Evolutionary conservation across 2,797 vertebrate genomes (phyloP), one percentile per base, ranked within the genome.

Genomic region (Betta splendens): DNA sequence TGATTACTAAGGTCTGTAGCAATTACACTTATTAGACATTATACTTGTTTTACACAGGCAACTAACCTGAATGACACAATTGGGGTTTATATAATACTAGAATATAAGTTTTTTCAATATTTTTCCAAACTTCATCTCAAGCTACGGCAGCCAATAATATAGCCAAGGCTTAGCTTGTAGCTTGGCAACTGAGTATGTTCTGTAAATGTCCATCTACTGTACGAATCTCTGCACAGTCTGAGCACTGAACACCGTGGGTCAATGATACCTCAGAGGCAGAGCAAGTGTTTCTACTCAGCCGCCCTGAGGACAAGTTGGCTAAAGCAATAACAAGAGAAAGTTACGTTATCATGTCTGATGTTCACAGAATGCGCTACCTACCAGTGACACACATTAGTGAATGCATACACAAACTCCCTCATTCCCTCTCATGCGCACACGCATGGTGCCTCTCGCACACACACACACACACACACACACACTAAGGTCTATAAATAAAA

Each of bases 401-500:
- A 47, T 39, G 33, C 17, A 9, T 3, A 39, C 52, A 72, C 22
- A 54, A 22, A 59, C 66, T 13, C 13, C 65, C 81, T 16, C 16
- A 57, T 77, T 81, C 1, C 17, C 66, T 54, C 79, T 63, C 79
- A 77, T 71, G 56, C 59, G 69, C 64, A 17, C 17, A n/a, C n/a
- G n/a, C n/a, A n/a, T n/a, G n/a, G n/a, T n/a, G 17, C 46, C 46
- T 22, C 42, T 59, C 38, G 15, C 43, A 38, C 46, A 35, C 50
- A 36, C 54, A 62, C 79, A 79, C 76, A 62, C 60, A 69, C 67
- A 85, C 68, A 65, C 36, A 74, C 77, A 76, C 70, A 59, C 86
- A 50, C 43, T 44, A 63, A 71, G 58, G 68, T 73, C 80, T 83
- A 85, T 74, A 83, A 87, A 86, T 83, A 85, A 85, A 85, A 80